Percentiles rank a stretch among this genome's conserved stretches.
phyloP scores from a whole-genome alignment of 2,888 invertebrate genomes.

The Nephrotoma guestfalica region DNA sequence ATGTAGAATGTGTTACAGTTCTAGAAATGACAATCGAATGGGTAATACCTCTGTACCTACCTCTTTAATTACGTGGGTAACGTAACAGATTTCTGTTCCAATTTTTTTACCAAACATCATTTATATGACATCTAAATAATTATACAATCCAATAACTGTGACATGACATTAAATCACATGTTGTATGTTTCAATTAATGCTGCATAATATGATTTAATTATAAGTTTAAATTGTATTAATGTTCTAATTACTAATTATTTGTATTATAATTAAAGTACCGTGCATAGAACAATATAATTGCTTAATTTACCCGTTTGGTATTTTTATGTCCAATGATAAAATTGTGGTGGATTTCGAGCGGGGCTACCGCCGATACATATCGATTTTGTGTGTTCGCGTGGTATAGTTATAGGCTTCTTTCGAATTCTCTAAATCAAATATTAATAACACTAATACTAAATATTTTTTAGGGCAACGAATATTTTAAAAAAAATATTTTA shows the following conservation, averaged over 20 bases:
- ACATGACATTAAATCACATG: background rate
- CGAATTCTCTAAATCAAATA: background rate
- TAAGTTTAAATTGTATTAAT: background rate
- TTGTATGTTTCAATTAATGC: background rate
- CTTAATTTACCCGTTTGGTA: background rate
- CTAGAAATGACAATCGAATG: too few relatives aligned
- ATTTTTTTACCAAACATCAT: background rate
- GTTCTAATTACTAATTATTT: background rate
- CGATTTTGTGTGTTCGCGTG: background rate
- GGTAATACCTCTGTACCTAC: too few relatives aligned
- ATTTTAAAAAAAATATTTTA: background rate
- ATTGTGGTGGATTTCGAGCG: background rate
- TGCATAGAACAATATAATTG: background rate
- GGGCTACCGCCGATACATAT: background rate
- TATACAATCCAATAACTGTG: background rate
- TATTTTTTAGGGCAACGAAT: background rate
- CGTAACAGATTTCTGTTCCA: background rate
- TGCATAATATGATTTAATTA: background rate
- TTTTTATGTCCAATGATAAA: background rate
- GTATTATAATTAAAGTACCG: background rate
- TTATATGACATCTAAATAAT: background rate
- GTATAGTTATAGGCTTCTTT: background rate
- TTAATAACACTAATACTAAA: background rate
- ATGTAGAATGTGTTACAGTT: too few relatives aligned
- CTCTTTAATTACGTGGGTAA: background rate